Evolutionary conservation across 1,140 invertebrate genomes (phyloP).

Genomic region (Venturia canescens): DNA sequence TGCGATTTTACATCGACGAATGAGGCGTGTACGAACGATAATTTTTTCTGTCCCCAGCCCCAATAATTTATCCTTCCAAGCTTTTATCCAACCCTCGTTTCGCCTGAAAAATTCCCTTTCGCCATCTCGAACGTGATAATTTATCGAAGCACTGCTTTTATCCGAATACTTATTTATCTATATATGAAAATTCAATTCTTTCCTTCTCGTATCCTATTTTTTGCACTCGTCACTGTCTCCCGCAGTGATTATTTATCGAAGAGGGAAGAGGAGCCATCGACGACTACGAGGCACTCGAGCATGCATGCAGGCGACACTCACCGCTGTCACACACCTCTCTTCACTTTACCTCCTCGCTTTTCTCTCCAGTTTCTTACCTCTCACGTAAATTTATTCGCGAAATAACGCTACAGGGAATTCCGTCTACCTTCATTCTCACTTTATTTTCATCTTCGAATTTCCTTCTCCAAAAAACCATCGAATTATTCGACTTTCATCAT

Average conservation of each 20-base stretch:
- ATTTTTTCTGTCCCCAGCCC: neutral
- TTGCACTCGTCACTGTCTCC: neutral
- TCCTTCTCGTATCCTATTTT: neutral
- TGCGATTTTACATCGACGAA: neutral
- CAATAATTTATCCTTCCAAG: neutral
- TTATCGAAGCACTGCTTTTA: conserved; percentile 27
- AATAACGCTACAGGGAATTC: neutral
- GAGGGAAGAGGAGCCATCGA: neutral
- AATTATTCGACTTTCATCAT: neutral
- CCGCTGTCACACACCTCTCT: neutral
- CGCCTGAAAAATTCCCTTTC: neutral
- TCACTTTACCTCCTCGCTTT: neutral
- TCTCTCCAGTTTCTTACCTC: neutral
- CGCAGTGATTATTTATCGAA: conserved; percentile 38
- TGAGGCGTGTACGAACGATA: neutral
- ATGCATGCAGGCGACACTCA: conserved; percentile 13
- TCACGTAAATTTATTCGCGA: conserved; percentile 28
- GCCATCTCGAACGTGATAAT: conserved; percentile 16
- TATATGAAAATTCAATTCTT: conserved; percentile 34
- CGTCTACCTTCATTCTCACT: neutral
- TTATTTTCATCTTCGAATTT: neutral
- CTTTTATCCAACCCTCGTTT: neutral
- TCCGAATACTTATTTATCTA: conserved; percentile 11
- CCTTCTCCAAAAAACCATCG: neutral
- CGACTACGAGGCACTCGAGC: conserved; percentile 26